Base-by-base conservation (phyloP, 1,140 invertebrate species). In the Euwallacea fornicatus region DNA sequence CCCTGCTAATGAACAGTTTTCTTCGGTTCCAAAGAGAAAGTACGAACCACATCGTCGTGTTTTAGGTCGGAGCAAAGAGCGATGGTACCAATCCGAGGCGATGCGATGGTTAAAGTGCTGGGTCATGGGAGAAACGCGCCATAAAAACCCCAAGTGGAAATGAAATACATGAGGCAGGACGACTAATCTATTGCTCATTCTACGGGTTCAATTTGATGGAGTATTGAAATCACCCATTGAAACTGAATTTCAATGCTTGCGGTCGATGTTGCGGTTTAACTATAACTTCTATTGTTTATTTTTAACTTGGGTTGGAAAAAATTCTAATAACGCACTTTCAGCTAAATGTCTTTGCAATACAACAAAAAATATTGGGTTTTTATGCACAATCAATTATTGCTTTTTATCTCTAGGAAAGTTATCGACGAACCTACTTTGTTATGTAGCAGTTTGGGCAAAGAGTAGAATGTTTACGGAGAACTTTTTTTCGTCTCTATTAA, bases 101-200 rank as follows among this genome's bases (percentile, higher is more conserved):
- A 16, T 16, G 21, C 44, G 46, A 66, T 58, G n/a, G 41, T 44
- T 66, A 66, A 66, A 66, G 53, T 66, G 64, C 64, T 66, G 64
- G 64, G 64, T 66, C 64, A 66, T 66, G 64, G 64, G 64, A 66
- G 64, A 66, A 66, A 66, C 64, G 53, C 64, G 53, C 64, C 42
- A 47, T 66, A 66, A 66, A 66, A 66, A 66, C 9, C 42, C 64
- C 6, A 58, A 66, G 13, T 66, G 64, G 64, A 66, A 66, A 56
- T 56, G 47, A 66, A 66, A 66, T 42, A 65, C 46, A 53, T 46
- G 16, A 53, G 63, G 63, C 47, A 55, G 64, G 53, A 43, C 64
- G 64, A 42, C 16, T 56, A 66, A 66, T 66, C 64, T 66, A 66
- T 66, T 66, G 42, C 53, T 42, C 15, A 58, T 66, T 66, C 64